Percentiles rank a stretch among this genome's conserved stretches.
Conservation (phyloP, 2,113 vertebrate genomes). For the Lophura nycthemera region DNA sequence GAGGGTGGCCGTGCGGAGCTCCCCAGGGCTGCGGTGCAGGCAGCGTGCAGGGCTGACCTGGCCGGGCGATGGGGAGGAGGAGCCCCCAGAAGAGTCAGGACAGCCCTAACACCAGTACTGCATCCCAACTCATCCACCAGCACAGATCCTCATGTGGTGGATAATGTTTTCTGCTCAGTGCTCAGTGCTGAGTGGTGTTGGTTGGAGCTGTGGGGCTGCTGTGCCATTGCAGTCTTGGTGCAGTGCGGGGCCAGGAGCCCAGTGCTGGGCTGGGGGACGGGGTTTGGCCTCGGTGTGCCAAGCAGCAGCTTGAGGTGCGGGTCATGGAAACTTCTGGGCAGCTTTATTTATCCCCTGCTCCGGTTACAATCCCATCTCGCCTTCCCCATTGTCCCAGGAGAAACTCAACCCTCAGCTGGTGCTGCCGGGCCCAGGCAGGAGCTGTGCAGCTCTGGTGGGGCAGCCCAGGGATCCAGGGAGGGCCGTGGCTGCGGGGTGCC, state of each 20-base stretch:
- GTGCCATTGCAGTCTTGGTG: no score
- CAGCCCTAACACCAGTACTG: no score
- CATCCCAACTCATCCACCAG: no score
- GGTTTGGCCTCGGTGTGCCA: constrained; percentile 8
- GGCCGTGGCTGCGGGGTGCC: background rate
- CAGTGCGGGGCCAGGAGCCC: background rate
- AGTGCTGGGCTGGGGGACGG: background rate
- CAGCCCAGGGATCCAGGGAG: background rate
- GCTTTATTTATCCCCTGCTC: constrained; percentile 59
- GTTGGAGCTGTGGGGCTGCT: no score
- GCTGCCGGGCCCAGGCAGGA: background rate
- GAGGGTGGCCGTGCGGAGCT: background rate
- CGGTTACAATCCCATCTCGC: constrained; percentile 39
- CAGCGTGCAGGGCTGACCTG: background rate
- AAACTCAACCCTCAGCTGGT: constrained; percentile 52
- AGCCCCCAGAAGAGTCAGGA: no score
- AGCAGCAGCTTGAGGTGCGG: fast-evolving
- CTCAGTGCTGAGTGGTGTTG: no score
- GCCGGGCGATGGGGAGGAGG: background rate
- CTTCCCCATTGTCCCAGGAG: constrained; percentile 54
- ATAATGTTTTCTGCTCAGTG: constrained; percentile 27
- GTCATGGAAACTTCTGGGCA: constrained; percentile 58
- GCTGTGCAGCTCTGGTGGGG: no score
- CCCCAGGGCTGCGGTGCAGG: background rate
- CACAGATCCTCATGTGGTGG: background rate